Evolutionary conservation across 35 echinoderm and acorn worm genomes (phyloP), one percentile per base, ranked within the genome.

Genomic region (Eucidaris tribuloides): DNA sequence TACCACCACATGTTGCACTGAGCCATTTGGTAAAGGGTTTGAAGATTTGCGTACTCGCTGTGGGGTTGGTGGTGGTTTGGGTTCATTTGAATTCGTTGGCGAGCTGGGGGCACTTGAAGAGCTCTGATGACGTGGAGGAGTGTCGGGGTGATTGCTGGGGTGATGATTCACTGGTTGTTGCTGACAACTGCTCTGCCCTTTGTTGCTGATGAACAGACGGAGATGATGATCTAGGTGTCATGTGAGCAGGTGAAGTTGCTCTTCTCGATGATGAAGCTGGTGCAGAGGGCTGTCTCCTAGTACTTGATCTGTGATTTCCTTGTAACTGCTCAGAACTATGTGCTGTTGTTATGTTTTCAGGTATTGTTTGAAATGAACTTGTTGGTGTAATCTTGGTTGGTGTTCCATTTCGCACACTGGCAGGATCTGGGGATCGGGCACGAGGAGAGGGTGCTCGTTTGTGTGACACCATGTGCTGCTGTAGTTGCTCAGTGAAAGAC

Each of bases 401-500:
- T 17, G 84, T 57, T 7, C 59, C 74, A 72, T 74, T 84, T 70
- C 83, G 58, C 27, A 58, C 86, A 30, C 85, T 81, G 20, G 19
- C 36, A 30, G 92, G 82, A 24, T 94, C 89, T 20, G 89, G 94
- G 41, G 94, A 88, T 22, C 66, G 74, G 3, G 82, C 80, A 45
- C 91, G 56, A 42, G 79, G 71, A 32, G 65, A 71, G 50, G 79
- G 59, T 17, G 63, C 44, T 37, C 42, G 46, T 2, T 82, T 27
- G 25, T 87, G 81, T 65, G 82, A 81, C 20, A 85, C 76, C 64
- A 93, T 65, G 52, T 99, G 95, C 58, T 87, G 79, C 30, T 94
- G 92, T 70, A 97, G 83, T 81, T 93, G 90, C 56, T 99, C 96
- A 14, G 85, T 90, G 72, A 99, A 99, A 25, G 93, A 92, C 23